These are phyloP conservation scores for Acanthurus leucopareius DNA, from an alignment of 2,797 vertebrate species.

Conservation along the genomic window DNA sequence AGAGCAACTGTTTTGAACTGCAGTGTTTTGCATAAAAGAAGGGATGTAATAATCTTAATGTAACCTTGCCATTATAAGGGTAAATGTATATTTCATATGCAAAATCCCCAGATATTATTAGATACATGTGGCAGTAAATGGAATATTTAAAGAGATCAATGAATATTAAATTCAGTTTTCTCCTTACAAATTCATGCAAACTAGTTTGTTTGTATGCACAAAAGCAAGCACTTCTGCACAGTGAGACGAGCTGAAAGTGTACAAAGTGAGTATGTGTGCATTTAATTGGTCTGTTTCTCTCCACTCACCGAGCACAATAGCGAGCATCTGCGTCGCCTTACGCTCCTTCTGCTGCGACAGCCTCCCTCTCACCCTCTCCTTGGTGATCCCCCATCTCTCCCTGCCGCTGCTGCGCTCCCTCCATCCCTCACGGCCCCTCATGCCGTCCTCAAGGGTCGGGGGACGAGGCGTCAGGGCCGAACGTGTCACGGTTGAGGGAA, in stretches of 20 bases:
- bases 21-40: neutral
- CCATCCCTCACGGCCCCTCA: conserved; percentile 79
- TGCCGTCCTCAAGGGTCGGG: conserved; percentile 73
- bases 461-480: conserved; percentile 73
- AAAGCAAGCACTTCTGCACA: neutral
- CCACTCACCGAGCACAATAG: conserved; percentile 85
- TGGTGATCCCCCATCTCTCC: conserved; percentile 74
- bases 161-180: neutral
- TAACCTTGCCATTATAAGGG: neutral
- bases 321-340: conserved; percentile 88
- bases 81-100: neutral
- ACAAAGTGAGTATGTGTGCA: neutral
- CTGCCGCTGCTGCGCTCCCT: conserved; percentile 69
- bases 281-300: conserved; percentile 3
- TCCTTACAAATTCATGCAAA: neutral
- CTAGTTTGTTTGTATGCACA: neutral
- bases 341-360: conserved; percentile 88
- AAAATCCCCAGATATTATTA: neutral
- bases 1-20: neutral
- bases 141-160: neutral
- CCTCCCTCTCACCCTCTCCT: conserved; percentile 82
- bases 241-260: neutral
- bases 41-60: neutral
- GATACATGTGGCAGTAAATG: neutral
- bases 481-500: conserved; percentile 57